Base-by-base conservation (phyloP, 2,113 vertebrate species). In the Chaetura pelagica region DNA sequence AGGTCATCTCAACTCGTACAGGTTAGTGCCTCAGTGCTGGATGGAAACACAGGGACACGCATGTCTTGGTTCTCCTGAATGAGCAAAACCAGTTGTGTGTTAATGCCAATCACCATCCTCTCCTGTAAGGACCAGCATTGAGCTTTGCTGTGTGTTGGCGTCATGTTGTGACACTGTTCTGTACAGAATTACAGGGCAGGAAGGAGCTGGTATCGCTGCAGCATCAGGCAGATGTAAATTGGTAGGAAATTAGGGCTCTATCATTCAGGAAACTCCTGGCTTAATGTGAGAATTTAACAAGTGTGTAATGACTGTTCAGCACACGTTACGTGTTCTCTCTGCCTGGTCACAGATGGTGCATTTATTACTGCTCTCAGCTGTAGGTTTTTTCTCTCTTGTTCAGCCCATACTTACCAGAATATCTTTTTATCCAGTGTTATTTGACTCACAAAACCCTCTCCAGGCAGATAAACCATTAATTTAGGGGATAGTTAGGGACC, bases 1-100 rank as follows among this genome's bases (percentile, higher is more conserved):
- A 55, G 48, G 6, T 49, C 1, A 2, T 34, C 44, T 76, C 57
- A 15, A 42, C 23, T 22, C 8, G 4, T 0, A 2, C 0, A 5
- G 29, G 42, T 78, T 78, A 15, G 9, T 86, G 29, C 76, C 58
- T 86, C 24, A 23, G 48, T 48, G 42, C 46, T 87, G 66, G 30
- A 35, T 59, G 38, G 57, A 32, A 51, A 42, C 48, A 23, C 24
- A 38, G 12, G 5, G 57, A 15, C 61, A 32, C 0, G 0, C 7
- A 4, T 2, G 4, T 46, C 57, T 38, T 68, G 21, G 48, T 75
- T 38, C 12, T 67, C 49, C 20, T 10, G 20, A 79, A 34, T 29
- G 82, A 84, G 48, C 15, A 76, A 59, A 79, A 69, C 62, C 14
- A 52, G 29, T 61, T 90, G 79, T 52, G 20, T 83, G 88, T 83